phyloP scores from a whole-genome alignment of 2,113 vertebrate species.

The Myotis lucifugus region DNA sequence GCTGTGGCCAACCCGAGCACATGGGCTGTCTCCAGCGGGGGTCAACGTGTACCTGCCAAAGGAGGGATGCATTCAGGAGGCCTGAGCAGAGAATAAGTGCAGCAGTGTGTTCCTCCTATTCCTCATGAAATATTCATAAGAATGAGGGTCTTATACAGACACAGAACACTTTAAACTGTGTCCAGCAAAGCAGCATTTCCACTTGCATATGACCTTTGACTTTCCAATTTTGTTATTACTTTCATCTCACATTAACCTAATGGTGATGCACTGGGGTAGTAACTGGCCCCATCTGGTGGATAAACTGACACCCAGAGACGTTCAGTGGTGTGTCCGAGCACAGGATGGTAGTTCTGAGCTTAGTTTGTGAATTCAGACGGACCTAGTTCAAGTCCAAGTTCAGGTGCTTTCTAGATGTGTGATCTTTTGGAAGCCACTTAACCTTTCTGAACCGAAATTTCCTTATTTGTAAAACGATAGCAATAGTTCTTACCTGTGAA shows the following conservation, averaged over 20 bases:
- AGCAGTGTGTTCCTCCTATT: not conserved
- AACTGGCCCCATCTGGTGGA: not conserved
- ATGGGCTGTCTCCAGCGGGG: conserved; percentile 87
- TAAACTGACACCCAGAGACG: not conserved
- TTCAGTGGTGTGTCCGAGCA: not conserved
- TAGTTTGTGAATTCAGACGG: not conserved
- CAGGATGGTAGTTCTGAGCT: not conserved
- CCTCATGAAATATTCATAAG: not conserved
- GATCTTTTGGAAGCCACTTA: not conserved
- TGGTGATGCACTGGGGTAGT: not conserved
- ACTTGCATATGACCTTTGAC: not conserved
- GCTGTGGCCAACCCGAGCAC: conserved; percentile 93
- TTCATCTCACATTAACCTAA: not conserved
- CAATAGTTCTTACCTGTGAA: not conserved
- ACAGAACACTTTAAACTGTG: not conserved
- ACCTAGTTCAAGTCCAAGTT: not conserved
- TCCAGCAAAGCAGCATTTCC: not conserved
- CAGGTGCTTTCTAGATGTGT: not conserved
- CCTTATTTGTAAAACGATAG: not conserved
- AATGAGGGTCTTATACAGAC: not conserved
- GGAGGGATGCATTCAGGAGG: conserved; percentile 46
- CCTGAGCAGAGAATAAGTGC: not conserved
- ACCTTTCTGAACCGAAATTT: conserved; percentile 20
- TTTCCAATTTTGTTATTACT: not conserved
- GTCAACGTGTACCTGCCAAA: conserved; percentile 90